Conservation (phyloP, 1,140 invertebrate genomes). For the Macrocentrus cingulum region DNA sequence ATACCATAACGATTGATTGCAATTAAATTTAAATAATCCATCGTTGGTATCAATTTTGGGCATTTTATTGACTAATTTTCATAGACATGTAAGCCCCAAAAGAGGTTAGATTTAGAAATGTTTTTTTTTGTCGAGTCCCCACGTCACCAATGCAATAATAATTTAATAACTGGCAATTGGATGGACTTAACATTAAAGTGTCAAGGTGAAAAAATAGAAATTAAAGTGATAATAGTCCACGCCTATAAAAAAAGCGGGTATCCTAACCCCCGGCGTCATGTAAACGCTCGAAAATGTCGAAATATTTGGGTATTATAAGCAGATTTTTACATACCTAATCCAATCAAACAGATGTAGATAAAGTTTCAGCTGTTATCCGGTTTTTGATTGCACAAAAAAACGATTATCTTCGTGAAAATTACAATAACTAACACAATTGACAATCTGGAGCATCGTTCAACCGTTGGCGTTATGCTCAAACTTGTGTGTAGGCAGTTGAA, state of each 20-base stretch:
- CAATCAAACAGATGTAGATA: neutral
- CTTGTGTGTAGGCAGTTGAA: slow-evolving; percentile 15
- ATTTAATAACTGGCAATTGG: no score
- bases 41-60: no score
- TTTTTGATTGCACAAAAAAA: neutral
- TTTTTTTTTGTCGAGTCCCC: no score
- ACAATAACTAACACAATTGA: slow-evolving; percentile 14
- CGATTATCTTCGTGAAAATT: neutral
- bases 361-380: neutral
- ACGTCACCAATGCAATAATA: no score
- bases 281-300: neutral
- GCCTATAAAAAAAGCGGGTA: neutral
- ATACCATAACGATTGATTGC: no score
- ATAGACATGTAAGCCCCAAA: no score
- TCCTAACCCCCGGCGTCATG: neutral
- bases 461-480: slow-evolving; percentile 23
- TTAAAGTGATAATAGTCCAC: neutral
- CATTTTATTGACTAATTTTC: no score
- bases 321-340: neutral
- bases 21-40: no score
- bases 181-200: neutral
- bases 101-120: no score
- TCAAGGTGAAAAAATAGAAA: neutral
- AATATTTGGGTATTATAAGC: neutral
- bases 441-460: slow-evolving; percentile 17